These are phyloP conservation scores for Turritopsis dohrnii DNA, from an alignment of 30 jellyfish, hydroid and myxozoan genomes.

Conservation along the genomic window DNA sequence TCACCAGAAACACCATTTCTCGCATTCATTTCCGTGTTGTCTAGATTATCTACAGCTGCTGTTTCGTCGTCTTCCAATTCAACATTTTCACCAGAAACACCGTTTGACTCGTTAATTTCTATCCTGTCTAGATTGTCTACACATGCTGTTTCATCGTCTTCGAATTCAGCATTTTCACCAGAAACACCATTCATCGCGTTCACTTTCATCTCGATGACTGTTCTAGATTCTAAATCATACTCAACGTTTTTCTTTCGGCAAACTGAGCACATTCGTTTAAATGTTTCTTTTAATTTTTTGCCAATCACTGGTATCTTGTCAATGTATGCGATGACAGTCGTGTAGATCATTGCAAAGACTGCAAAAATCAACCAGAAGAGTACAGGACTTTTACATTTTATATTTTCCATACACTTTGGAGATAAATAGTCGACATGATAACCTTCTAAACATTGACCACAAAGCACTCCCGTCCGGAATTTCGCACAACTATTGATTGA, in stretches of 20 bases:
- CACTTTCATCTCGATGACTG: background rate
- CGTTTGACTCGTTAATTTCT: too few relatives aligned
- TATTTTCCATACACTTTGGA: background rate
- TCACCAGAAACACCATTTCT: too few relatives aligned
- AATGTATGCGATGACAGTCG: background rate
- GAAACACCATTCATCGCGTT: background rate
- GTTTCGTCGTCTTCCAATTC: too few relatives aligned
- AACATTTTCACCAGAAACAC: too few relatives aligned
- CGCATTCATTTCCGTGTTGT: too few relatives aligned
- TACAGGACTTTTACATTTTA: background rate
- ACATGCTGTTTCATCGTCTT: too few relatives aligned
- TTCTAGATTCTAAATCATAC: background rate
- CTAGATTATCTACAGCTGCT: too few relatives aligned
- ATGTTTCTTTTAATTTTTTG: background rate
- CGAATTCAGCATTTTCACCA: too few relatives aligned
- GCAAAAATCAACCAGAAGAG: background rate
- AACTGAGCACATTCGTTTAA: background rate
- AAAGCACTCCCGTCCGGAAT: background rate
- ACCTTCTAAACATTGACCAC: background rate
- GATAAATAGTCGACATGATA: background rate
- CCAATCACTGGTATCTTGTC: background rate
- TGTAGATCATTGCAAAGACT: background rate
- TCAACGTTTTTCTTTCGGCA: background rate
- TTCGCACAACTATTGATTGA: background rate
- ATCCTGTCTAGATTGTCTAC: too few relatives aligned